Base-by-base conservation (phyloP, 2,888 invertebrate genomes). In the Onchidella celtica region DNA sequence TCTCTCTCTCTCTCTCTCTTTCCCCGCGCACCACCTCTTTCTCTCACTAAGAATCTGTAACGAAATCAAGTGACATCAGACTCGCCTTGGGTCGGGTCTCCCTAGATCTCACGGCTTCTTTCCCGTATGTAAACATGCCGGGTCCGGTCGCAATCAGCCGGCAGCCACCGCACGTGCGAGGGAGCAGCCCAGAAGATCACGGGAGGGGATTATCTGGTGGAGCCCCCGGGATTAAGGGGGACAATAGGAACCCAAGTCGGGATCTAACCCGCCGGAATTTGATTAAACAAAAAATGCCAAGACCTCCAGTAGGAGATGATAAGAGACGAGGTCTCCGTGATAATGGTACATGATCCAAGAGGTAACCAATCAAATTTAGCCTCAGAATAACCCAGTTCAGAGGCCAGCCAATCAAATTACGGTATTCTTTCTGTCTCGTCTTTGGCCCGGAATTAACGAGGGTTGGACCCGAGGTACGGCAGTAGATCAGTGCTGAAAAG, bases 291-390 rank as follows among this genome's bases (percentile, higher is more conserved):
- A 59, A 70, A 72, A 70, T 9, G 34, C 40, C 55, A 11, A 9
- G 36, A 21, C n/a, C 24, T 0, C 21, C 24, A 1, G 9, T 2
- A 34, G 17, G n/a, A 59, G 34, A 72, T 34, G 72, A 36, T 59
- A 36, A 3, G 34, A 34, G 34, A 3, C 32, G 59, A n/a, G 0
- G n/a, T n/a, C 55, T 32, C 21, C 59, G 57, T 57, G 72, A 59
- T 72, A 72, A 72, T 72, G 14, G 72, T 59, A 59, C 36, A 34
- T 72, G 55, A 66, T 66, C 55, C 75, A 34, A 32, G 32, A 11
- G 32, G 32, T 55, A 55, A 6, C 75, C 75, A 65, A 76, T 76
- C 66, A n/a, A 24, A 76, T 66, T 76, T 66, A 34, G 38, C 47
- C 11, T 9, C 21, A 59, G 72, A 57, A 36, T 36, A 59, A 4